Base-by-base conservation (phyloP, 2,797 vertebrate genomes). In the Muscicapa striata region DNA sequence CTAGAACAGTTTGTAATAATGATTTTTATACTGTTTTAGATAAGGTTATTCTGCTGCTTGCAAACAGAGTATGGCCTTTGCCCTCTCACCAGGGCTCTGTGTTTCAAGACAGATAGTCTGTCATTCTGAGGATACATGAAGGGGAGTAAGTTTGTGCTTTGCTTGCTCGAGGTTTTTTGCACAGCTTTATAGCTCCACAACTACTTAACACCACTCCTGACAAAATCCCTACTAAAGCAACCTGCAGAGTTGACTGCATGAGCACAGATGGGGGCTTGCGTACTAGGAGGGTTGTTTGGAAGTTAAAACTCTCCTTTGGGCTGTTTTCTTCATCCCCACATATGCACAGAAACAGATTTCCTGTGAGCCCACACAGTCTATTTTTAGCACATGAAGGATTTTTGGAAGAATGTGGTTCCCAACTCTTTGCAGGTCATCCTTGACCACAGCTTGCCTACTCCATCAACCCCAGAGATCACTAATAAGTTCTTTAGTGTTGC, bases 331-430 rank as follows among this genome's bases (percentile, higher is more conserved):
- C 58, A 24, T 66, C 23, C 24, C 29, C 23, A 22, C 2, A 0
- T 38, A 52, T 4, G 14, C 64, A 38, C 27, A 77, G 70, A 80
- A 55, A n/a, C 27, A 68, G 46, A 23, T 46, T 89, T 86, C 41
- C 21, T 7, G 26, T 34, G 46, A 51, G 17, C 15, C 22, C 0
- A 0, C 9, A 1, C 17, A 26, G n/a, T 38, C 68, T 18, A 13
- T 78, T 88, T 88, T 90, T 84, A 91, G 82, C 27, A 74, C 30
- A 3, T 43, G 45, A 89, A 75, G 46, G 45, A 57, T 54, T 77
- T 84, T 52, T 72, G 83, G 55, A 94, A 95, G 84, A 85, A 91
- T 30, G 49, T 58, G 66, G 6, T 32, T 96, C 95, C 95, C 63
- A 12, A 91, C 81, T 90, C 78, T 55, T 90, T 94, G 73, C 20